These are phyloP conservation scores for Tetanocera ferruginea DNA, from an alignment of 2,888 invertebrate genomes.

Conservation along the genomic window DNA sequence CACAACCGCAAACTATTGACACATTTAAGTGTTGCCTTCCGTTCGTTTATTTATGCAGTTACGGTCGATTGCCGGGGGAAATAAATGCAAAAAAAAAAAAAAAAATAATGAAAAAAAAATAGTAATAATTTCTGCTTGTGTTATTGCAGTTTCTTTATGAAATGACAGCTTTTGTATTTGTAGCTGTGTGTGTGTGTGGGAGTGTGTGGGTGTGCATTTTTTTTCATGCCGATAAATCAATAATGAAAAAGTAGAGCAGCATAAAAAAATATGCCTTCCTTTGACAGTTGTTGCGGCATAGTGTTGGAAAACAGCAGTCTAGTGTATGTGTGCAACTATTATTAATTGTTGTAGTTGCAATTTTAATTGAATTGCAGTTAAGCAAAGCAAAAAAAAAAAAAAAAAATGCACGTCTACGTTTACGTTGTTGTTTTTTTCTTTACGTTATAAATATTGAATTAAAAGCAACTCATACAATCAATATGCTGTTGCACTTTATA, in stretches of 20 bases:
- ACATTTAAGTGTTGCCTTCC: constrained; percentile 30
- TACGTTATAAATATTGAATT: not conserved
- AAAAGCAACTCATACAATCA: too few species aligned
- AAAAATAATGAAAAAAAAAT: constrained; percentile 1
- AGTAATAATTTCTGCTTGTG: not conserved
- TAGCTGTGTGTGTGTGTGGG: not conserved
- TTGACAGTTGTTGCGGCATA: not conserved
- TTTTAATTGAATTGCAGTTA: constrained; percentile 13
- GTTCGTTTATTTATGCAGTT: constrained; percentile 7
- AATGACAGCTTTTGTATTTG: not conserved
- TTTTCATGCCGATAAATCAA: constrained; percentile 20
- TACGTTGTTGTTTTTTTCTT: not conserved
- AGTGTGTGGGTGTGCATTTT: not conserved
- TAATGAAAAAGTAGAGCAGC: constrained; percentile 19
- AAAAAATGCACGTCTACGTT: not conserved
- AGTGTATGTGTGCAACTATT: not conserved
- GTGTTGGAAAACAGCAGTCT: not conserved
- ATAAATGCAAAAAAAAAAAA: not conserved
- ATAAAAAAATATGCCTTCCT: constrained; percentile 4
- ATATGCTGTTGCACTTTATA: too few species aligned
- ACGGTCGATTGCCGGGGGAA: not conserved
- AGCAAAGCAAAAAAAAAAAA: not conserved
- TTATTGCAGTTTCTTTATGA: not conserved
- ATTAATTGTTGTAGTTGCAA: constrained; percentile 2
- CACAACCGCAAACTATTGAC: constrained; percentile 36